A percentile compares a stretch with the other conserved stretches of the same genome.
Conservation (phyloP, 2,113 vertebrate species). For the Limnothrissa miodon region DNA sequence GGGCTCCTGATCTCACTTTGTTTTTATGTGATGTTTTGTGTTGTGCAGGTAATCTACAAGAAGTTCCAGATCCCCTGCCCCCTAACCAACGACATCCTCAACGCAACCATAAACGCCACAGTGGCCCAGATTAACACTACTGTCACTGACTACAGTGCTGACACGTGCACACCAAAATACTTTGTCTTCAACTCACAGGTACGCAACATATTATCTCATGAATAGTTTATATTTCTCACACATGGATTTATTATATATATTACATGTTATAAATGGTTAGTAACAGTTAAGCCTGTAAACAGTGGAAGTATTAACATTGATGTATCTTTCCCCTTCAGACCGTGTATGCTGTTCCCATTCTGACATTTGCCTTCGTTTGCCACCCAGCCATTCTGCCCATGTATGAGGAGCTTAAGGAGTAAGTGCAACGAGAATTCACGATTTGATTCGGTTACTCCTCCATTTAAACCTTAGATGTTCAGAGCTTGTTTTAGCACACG, state of each 20-base stretch:
- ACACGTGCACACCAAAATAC: conserved; percentile 84
- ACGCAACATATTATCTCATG: not conserved
- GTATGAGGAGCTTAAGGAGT: conserved; percentile 96
- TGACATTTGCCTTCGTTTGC: conserved; percentile 96
- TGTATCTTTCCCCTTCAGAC: conserved; percentile 72
- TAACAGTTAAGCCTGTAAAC: not conserved
- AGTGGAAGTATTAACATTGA: not conserved
- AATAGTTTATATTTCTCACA: no score
- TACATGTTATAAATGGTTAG: not conserved
- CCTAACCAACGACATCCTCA: conserved; percentile 68
- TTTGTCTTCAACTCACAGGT: conserved; percentile 95
- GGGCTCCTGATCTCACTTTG: not conserved
- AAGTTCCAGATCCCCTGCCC: conserved; percentile 91
- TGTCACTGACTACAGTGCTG: conserved; percentile 59
- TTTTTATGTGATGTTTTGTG: conserved; percentile 20
- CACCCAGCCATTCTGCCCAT: conserved; percentile 96
- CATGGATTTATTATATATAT: not conserved
- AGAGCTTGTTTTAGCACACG: not conserved
- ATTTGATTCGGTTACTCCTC: not conserved
- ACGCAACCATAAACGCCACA: conserved; percentile 66
- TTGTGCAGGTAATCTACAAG: conserved; percentile 91
- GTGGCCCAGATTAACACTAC: conserved; percentile 43
- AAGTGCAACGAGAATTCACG: conserved; percentile 46
- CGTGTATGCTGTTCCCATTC: conserved; percentile 92
- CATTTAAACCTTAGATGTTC: not conserved